Conservation (phyloP, 2,888 invertebrate species). For the Drosophila mimica region DNA sequence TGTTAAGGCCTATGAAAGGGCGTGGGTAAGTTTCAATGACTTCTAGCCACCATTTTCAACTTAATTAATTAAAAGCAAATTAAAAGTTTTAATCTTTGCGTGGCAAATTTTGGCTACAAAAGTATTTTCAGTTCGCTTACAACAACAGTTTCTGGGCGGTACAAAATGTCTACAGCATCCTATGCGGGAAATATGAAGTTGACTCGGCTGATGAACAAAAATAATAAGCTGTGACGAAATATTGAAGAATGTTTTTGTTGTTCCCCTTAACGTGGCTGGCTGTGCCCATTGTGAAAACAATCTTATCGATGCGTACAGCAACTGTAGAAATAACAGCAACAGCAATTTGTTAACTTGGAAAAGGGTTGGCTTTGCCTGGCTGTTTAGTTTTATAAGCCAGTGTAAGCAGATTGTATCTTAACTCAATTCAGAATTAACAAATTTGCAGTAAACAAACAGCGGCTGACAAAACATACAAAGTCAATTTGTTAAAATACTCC, state of each 20-base stretch:
- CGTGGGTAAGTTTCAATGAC: constrained; percentile 64
- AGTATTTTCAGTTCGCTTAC: constrained; percentile 52
- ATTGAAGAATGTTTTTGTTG: constrained; percentile 34
- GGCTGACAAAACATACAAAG: constrained; percentile 70
- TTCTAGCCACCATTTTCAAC: constrained; percentile 80
- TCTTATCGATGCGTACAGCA: constrained; percentile 45
- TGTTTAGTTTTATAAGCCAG: constrained; percentile 73
- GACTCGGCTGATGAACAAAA: constrained; percentile 72
- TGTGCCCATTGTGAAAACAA: constrained; percentile 65
- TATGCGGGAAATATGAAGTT: constrained; percentile 32
- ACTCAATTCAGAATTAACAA: constrained; percentile 82
- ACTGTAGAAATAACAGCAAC: constrained; percentile 37
- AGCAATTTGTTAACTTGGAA: constrained; percentile 40
- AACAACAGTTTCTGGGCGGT: constrained; percentile 20
- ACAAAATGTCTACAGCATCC: constrained; percentile 42
- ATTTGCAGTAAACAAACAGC: constrained; percentile 71
- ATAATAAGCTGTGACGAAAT: constrained; percentile 75
- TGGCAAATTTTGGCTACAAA: constrained; percentile 75
- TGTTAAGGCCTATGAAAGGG: constrained; percentile 54
- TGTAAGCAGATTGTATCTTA: constrained; percentile 82
- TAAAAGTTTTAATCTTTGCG: constrained; percentile 81
- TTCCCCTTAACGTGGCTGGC: constrained; percentile 36
- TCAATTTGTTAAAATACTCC: constrained; percentile 62
- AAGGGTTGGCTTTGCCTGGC: constrained; percentile 52
- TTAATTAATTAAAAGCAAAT: constrained; percentile 83